These are phyloP conservation scores for Netelia virgata DNA, from an alignment of 2,888 invertebrate species.

Conservation along the genomic window DNA sequence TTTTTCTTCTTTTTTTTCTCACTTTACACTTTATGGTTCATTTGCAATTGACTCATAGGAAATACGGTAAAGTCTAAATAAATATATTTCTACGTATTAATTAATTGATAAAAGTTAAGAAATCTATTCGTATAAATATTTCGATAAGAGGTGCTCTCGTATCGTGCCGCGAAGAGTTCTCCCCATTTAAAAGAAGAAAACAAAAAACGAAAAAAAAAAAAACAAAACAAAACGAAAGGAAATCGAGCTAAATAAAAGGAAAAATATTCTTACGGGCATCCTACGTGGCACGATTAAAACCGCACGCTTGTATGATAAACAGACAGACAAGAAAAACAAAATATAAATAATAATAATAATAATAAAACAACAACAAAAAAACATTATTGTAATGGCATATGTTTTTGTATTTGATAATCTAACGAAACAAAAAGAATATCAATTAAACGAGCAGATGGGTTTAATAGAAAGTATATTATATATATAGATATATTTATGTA, in stretches of 20 bases:
- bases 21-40: conserved; percentile 77
- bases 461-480: conserved; percentile 84
- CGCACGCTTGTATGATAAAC: conserved; percentile 76
- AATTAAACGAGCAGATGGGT: conserved; percentile 78
- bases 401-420: conserved; percentile 84
- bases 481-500: conserved; percentile 57
- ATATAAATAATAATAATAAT: conserved; percentile 23
- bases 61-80: conserved; percentile 81
- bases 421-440: conserved; percentile 73
- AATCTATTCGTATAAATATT: conserved; percentile 80
- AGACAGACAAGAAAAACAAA: conserved; percentile 31
- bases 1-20: neutral
- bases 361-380: conserved; percentile 21
- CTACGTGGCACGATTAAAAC: conserved; percentile 74
- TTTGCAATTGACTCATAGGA: conserved; percentile 80
- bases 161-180: conserved; percentile 79
- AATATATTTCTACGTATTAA: conserved; percentile 83
- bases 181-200: conserved; percentile 40
- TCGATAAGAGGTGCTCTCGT: conserved; percentile 77
- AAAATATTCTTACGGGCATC: conserved; percentile 50
- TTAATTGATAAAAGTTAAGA: conserved; percentile 75
- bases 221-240: conserved; percentile 21
- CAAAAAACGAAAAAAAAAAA: conserved; percentile 1
- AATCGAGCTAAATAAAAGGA: conserved; percentile 16
- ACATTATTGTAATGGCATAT: conserved; percentile 83